These are phyloP conservation scores for Platynereis dumerilii DNA, from an alignment of 2,888 invertebrate genomes.

Conservation along the genomic window DNA sequence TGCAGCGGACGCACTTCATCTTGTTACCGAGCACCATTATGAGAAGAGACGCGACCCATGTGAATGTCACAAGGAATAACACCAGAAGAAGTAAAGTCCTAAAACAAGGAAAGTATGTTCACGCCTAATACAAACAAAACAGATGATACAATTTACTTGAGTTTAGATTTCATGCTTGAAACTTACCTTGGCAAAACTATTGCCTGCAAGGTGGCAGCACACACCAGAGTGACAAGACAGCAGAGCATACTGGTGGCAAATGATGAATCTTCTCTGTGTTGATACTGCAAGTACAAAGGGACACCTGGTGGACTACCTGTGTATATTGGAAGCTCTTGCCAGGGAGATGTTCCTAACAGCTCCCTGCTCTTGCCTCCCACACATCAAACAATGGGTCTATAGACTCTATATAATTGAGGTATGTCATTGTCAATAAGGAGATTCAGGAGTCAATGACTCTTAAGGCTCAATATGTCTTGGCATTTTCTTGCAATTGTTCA, in stretches of 20 bases:
- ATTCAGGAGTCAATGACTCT: no score
- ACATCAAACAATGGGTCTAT: no score
- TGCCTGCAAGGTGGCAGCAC: slow-evolving; percentile 79
- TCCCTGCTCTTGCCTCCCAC: no score
- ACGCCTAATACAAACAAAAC: not conserved
- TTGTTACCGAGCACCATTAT: slow-evolving; percentile 84
- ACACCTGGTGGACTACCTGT: slow-evolving; percentile 15
- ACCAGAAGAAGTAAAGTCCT: slow-evolving; percentile 80
- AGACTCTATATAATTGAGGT: no score
- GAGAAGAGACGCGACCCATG: slow-evolving; percentile 87
- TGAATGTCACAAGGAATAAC: slow-evolving; percentile 85
- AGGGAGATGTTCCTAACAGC: no score
- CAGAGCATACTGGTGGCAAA: slow-evolving; percentile 79
- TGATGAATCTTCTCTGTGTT: slow-evolving; percentile 83
- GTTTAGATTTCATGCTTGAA: no score
- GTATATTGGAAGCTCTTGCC: no score
- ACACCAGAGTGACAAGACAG: slow-evolving; percentile 76
- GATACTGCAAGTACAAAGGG: slow-evolving; percentile 74
- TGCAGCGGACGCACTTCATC: slow-evolving; percentile 83
- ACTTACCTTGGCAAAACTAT: slow-evolving; percentile 76
- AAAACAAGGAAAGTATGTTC: slow-evolving; percentile 6
- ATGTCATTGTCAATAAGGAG: no score
- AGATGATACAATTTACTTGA: no score
- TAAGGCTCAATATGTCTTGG: no score
- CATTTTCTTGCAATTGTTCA: no score